Evolutionary conservation across 2,113 vertebrate species (phyloP), one percentile per base, ranked within the genome.

Genomic region (Butastur rufipennis): DNA sequence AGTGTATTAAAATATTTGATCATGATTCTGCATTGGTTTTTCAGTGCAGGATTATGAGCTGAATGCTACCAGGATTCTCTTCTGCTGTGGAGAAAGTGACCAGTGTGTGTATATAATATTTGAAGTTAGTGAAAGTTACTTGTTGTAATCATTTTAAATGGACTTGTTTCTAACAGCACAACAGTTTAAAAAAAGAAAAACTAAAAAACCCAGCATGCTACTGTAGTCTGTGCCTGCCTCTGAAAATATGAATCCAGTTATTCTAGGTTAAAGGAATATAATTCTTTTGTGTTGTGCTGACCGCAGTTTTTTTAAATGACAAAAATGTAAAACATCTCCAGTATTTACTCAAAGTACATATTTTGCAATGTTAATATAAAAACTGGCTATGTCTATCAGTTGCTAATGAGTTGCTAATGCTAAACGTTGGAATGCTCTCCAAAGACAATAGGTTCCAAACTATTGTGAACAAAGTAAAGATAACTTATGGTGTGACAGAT

Each of bases 1-100:
- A 48, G 18, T 75, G 12, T 36, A 10, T 81, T 81, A 55, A 91
- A 91, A 71, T 75, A 79, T 40, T 85, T 94, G 47, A 81, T 74
- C 63, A 42, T 73, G 53, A 65, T 95, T 93, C 91, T 74, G 68
- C 89, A 71, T 79, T 84, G 81, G 20, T 81, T 84, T 91, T 94
- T 93, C 81, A 95, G 86, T 96, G 89, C n/a, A 87, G 86, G 38
- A 81, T 95, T 91, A 67, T 91, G 81, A 73, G 65, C 84, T 94
- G 81, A 91, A 67, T 87, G 73, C 72, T 91, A 56, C 52, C 59
- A 65, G 68, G 73, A 85, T 91, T 94, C 65, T 91, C 50, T 94
- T 96, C 61, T 92, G 71, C 72, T 92, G 47, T 88, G 88, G 72
- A 79, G 68, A 83, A 91, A 92, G 67, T 90, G 80, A 91, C 72